phyloP scores from a whole-genome alignment of 2,888 invertebrate species.

The Acrocyrtus sp. region DNA sequence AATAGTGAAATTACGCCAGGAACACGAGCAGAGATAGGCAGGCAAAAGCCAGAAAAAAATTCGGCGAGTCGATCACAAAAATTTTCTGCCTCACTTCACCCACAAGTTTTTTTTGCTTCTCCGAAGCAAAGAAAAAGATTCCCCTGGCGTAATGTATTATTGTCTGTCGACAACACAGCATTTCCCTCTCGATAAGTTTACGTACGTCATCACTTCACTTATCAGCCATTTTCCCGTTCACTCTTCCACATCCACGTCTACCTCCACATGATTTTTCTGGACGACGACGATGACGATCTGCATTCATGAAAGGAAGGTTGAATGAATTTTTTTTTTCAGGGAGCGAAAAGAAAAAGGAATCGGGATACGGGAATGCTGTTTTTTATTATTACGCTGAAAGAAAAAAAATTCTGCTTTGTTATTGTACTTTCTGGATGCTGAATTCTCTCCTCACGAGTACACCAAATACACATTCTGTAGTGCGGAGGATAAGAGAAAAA shows the following conservation, averaged over 20 bases:
- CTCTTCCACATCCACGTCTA: neutral
- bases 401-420: neutral
- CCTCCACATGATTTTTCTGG: conserved; percentile 18
- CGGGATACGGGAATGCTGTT: neutral
- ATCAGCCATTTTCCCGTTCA: conserved; percentile 3
- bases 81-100: conserved; percentile 58
- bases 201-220: conserved; percentile 37
- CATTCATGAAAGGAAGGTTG: conserved; percentile 36
- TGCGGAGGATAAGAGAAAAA: conserved; percentile 36
- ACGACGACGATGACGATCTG: conserved; percentile 37
- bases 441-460: too few species aligned
- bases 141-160: conserved; percentile 41
- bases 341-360: neutral
- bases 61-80: conserved; percentile 61
- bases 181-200: conserved; percentile 24
- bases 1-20: conserved; percentile 51
- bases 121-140: conserved; percentile 39
- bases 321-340: neutral
- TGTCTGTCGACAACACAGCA: conserved; percentile 50
- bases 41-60: too few species aligned
- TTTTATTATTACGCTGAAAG: neutral
- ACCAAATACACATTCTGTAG: conserved; percentile 10
- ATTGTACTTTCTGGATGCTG: neutral
- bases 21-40: conserved; percentile 21
- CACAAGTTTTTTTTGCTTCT: conserved; percentile 36